These are phyloP conservation scores for Diarsia mendica DNA, from an alignment of 2,888 invertebrate species.

Conservation along the genomic window DNA sequence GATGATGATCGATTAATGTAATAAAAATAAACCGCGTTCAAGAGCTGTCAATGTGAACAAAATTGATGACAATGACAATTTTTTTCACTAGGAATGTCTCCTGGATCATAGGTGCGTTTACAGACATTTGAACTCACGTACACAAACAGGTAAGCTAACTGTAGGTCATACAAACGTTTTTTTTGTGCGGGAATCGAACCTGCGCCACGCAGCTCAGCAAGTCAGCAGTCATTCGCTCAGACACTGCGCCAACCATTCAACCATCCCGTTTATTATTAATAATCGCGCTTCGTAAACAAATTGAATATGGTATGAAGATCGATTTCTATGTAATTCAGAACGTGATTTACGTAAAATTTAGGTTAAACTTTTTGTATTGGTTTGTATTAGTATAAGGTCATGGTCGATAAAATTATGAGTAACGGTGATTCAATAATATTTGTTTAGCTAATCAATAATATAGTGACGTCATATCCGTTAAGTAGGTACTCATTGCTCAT, in stretches of 20 bases:
- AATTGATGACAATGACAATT: background rate
- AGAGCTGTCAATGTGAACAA: background rate
- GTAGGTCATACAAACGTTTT: background rate
- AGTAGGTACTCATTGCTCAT: constrained; percentile 23
- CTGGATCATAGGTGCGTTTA: too few relatives aligned
- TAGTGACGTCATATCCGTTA: constrained; percentile 24
- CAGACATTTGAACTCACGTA: background rate
- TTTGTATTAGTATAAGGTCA: constrained; percentile 3
- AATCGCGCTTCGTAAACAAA: background rate
- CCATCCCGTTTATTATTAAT: background rate
- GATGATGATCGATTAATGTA: background rate
- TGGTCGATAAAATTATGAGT: constrained; percentile 7
- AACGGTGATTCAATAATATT: constrained; percentile 37
- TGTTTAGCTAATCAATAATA: constrained; percentile 32
- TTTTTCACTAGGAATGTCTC: too few relatives aligned
- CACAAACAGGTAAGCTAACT: background rate
- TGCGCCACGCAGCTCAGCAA: background rate
- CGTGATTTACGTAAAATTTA: background rate
- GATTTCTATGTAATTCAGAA: background rate
- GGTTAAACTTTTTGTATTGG: background rate
- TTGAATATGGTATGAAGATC: background rate
- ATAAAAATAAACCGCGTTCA: too few relatives aligned
- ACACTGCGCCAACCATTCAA: background rate
- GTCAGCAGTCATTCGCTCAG: too few relatives aligned
- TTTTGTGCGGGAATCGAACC: background rate